Base-by-base conservation (phyloP, 2,797 vertebrate species). In the Anomalospiza imberbis region DNA sequence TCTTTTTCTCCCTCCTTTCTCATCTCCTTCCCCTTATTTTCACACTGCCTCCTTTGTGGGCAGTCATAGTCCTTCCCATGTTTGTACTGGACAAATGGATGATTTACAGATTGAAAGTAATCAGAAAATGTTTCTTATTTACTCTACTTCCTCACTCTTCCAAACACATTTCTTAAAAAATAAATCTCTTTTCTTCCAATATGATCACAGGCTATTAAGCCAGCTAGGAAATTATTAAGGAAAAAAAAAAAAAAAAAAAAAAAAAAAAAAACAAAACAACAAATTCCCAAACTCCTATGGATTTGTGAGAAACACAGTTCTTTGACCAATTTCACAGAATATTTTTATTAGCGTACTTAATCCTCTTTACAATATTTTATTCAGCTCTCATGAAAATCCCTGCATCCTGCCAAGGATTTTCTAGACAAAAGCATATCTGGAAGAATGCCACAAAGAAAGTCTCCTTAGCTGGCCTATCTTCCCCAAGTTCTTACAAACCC, bases 331-430 rank as follows among this genome's bases (percentile, higher is more conserved):
- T 96, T 95, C 80, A 93, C 67, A 51, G 80, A 84, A 57, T 87
- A 91, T 81, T 95, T 88, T 95, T 51, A 88, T 96, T 95, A 86
- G 31, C 55, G 22, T 67, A 60, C 86, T 93, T 94, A 94, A 93
- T 86, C 34, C 58, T 44, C 80, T 85, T 93, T 76, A 83, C 63
- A 91, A 79, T 89, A 71, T 92, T 94, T 79, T 85, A 88, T 73
- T 92, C 57, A 71, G 60, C 60, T 82, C 63, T 93, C 55, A 91
- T 57, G 67, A 91, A 89, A 96, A 96, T 77, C 61, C 63, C 38
- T 73, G 42, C 31, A 78, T 84, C 4, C 18, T 11, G 12, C 74
- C 85, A 94, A 94, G 93, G 74, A 84, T 91, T 94, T 94, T 93
- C 65, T 72, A 94, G 70, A 95, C 87, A 89, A 95, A 95, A 93